Percentiles rank a stretch among this genome's conserved stretches.
phyloP scores from a whole-genome alignment of 1,140 invertebrate genomes.

The Drosophila sproati region DNA sequence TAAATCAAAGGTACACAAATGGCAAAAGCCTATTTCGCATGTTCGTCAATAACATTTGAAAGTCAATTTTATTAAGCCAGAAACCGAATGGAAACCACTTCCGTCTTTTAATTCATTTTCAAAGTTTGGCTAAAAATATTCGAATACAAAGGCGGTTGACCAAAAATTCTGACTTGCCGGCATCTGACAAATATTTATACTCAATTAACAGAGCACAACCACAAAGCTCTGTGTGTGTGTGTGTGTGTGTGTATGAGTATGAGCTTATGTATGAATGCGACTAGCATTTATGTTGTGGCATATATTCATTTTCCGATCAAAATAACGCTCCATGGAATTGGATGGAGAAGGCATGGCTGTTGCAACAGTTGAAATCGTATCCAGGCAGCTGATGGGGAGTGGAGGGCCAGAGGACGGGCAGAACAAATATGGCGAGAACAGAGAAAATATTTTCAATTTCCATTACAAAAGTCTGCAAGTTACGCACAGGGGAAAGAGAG shows the following conservation, averaged over 20 bases:
- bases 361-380: slow-evolving; percentile 58
- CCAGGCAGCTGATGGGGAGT: slow-evolving; percentile 12
- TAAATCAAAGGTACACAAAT: no score
- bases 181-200: slow-evolving; percentile 73
- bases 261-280: background rate
- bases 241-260: background rate
- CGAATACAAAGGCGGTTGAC: background rate
- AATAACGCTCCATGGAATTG: slow-evolving; percentile 69
- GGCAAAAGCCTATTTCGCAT: no score
- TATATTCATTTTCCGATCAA: slow-evolving; percentile 69
- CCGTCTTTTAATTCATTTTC: background rate
- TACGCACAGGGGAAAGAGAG: background rate
- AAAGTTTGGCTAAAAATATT: slow-evolving; percentile 12
- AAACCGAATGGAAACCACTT: slow-evolving; percentile 5
- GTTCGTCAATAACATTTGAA: slow-evolving; percentile 2
- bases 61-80: slow-evolving; percentile 19
- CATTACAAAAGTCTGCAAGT: slow-evolving; percentile 68
- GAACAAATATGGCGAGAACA: slow-evolving; percentile 63
- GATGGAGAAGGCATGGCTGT: slow-evolving; percentile 42
- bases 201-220: slow-evolving; percentile 69
- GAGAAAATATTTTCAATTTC: slow-evolving; percentile 79
- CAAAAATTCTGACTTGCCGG: slow-evolving; percentile 43
- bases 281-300: slow-evolving; percentile 40
- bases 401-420: slow-evolving; percentile 6
- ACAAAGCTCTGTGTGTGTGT: slow-evolving; percentile 49